Conservation (phyloP, 2,797 vertebrate species). For the Enteromius treurensis region DNA sequence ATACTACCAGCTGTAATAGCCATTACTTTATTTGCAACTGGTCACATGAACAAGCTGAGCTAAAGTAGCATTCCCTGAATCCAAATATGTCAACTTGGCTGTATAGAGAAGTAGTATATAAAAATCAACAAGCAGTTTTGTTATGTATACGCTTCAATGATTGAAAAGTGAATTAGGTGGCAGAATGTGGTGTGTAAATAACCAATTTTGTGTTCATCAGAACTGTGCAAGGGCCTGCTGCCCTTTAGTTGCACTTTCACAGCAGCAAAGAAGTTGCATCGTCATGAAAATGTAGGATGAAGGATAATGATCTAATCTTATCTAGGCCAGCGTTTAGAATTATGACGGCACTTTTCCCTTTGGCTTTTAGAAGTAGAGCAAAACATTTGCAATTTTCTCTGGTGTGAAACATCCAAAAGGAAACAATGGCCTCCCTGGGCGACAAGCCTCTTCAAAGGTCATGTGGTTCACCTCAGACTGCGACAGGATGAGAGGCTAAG, state of each 20-base stretch:
- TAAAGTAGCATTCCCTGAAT: not conserved
- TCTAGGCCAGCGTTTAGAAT: conserved; percentile 61
- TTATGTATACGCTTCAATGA: not conserved
- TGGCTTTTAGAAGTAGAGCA: conserved; percentile 58
- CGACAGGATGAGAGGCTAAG: conserved; percentile 49
- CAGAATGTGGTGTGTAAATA: not conserved
- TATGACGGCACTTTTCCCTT: conserved; percentile 50
- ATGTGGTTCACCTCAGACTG: conserved; percentile 39
- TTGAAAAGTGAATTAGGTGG: not conserved
- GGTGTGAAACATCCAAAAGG: conserved; percentile 60
- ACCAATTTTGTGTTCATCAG: not conserved
- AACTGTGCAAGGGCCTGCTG: not conserved
- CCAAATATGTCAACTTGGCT: not conserved
- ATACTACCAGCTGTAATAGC: not conserved
- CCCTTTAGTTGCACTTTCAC: not conserved
- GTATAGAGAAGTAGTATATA: not conserved
- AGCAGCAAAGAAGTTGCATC: conserved; percentile 21
- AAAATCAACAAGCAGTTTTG: not conserved
- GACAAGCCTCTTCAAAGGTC: conserved; percentile 59
- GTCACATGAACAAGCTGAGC: not conserved
- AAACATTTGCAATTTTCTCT: conserved; percentile 55
- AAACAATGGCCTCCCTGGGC: conserved; percentile 56
- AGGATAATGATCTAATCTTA: not conserved
- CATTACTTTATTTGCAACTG: not conserved
- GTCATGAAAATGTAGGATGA: conserved; percentile 26